Conservation (phyloP, 2,888 invertebrate species). For the Cryptus armator region DNA sequence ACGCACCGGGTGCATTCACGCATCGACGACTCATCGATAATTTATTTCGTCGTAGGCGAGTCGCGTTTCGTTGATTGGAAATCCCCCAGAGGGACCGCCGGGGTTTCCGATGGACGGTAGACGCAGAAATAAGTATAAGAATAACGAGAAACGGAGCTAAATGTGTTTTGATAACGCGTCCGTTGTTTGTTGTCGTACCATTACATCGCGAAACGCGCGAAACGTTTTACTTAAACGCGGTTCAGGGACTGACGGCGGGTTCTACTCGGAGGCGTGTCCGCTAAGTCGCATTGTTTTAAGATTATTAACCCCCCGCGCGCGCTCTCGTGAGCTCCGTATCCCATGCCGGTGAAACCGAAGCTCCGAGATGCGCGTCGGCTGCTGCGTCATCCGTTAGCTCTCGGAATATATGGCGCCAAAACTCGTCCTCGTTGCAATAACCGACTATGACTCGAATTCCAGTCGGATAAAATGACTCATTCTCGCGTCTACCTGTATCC, state of each 20-base stretch:
- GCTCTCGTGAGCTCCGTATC: constrained; percentile 15
- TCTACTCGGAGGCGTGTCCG: constrained; percentile 54
- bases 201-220: no score
- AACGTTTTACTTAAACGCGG: no score
- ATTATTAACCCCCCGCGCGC: constrained; percentile 73
- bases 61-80: background rate
- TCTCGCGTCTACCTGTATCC: constrained; percentile 16
- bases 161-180: no score
- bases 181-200: no score
- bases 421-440: constrained; percentile 36
- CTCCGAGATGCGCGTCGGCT: constrained; percentile 8
- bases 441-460: constrained; percentile 53
- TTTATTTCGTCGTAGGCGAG: background rate
- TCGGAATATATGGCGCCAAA: constrained; percentile 60
- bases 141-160: no score
- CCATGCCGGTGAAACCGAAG: constrained; percentile 23
- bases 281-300: constrained; percentile 71
- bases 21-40: background rate
- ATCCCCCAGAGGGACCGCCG: background rate
- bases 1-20: background rate
- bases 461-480: constrained; percentile 47
- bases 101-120: background rate
- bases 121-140: no score
- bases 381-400: constrained; percentile 47
- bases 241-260: background rate